Evolutionary conservation across 2,888 invertebrate species (phyloP), one percentile per base, ranked within the genome.

Genomic region (Aricia artaxerxes): DNA sequence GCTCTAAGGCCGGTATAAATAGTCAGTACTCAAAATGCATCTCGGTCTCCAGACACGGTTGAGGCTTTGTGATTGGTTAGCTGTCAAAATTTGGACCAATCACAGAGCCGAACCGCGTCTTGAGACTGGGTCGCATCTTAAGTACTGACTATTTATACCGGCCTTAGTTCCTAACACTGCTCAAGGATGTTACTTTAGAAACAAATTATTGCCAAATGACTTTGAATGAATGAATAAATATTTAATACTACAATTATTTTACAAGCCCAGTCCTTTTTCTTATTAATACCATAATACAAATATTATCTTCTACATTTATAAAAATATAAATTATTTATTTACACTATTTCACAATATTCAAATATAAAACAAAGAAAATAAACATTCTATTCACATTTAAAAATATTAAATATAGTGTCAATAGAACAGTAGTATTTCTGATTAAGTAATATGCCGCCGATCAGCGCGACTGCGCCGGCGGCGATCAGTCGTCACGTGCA

Each of bases 401-500:
- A 64, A 49, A 78, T 49, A 9, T 78, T 76, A 79, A 77, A 76
- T 61, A 64, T 80, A 79, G 76, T 80, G 77, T 82, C 80, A 78
- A 82, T 82, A 81, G 78, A 81, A 79, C 38, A 89, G 84, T 76
- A 88, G 84, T 78, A 88, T 85, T 80, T 87, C 86, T 38, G 87
- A 84, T 80, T 87, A 87, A 78, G 88, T 86, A 82, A 90, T 82
- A 90, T 82, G 87, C 90, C 92, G 87, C 89, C 93, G 81, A 91
- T 84, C 82, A 93, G 87, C 82, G 90, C 89, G 80, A 90, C 86
- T 82, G 89, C 89, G 82, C 90, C 90, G 85, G 91, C 91, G 89
- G 90, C 90, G 79, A 90, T 85, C 84, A 90, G 82, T 11, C 90
- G 92, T 94, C 95, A 95, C 92, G 95, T 95, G 86, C 95, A 89